Conservation (phyloP, 2,113 vertebrate genomes). For the Erinaceus europaeus region DNA sequence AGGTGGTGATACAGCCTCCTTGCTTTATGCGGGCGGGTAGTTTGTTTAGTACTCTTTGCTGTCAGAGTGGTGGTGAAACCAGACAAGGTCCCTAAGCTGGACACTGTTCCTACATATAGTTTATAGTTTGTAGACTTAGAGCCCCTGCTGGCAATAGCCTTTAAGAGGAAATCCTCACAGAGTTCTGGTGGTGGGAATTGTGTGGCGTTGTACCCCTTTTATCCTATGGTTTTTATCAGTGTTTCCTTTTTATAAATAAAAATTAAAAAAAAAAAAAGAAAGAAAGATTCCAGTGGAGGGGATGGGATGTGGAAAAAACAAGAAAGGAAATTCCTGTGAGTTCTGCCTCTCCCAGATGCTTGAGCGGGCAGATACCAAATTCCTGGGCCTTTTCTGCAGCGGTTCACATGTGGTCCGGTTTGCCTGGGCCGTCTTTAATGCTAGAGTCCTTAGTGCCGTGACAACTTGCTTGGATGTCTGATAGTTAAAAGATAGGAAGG, state of each 20-base stretch:
- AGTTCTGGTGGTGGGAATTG: too few relatives aligned
- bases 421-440: neutral
- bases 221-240: too few relatives aligned
- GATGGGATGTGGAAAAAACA: too few relatives aligned
- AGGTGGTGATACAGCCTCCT: too few relatives aligned
- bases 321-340: neutral
- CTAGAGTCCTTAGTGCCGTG: neutral
- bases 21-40: neutral
- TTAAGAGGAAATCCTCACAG: neutral
- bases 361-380: neutral
- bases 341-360: neutral
- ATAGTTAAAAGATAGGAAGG: too few relatives aligned
- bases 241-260: too few relatives aligned
- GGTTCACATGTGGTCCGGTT: neutral
- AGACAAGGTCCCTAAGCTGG: neutral
- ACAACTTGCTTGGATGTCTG: neutral
- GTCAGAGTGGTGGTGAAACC: neutral
- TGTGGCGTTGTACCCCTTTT: too few relatives aligned
- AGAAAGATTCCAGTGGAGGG: too few relatives aligned
- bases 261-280: too few relatives aligned
- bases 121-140: neutral
- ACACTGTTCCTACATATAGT: neutral
- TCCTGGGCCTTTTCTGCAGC: fast-evolving
- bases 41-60: neutral
- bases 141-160: neutral